Conservation (phyloP, 2,888 invertebrate species). For the Notodromas monacha region DNA sequence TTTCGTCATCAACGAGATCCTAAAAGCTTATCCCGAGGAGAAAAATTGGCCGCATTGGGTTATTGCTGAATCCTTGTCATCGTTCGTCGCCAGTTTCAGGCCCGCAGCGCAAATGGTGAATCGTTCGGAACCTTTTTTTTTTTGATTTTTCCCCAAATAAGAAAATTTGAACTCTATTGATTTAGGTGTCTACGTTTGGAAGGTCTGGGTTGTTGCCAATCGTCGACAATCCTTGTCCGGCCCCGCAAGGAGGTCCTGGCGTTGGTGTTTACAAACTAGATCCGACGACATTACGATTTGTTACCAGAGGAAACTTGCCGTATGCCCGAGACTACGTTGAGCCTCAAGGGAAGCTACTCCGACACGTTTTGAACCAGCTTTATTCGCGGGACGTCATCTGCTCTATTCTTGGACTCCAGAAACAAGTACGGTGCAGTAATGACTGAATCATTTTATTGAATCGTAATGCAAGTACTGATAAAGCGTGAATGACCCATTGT, state of each 20-base stretch:
- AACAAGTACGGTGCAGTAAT: constrained; percentile 45
- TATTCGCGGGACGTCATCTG: constrained; percentile 88
- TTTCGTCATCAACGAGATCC: constrained; percentile 75
- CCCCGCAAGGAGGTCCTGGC: constrained; percentile 9
- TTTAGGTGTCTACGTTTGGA: constrained; percentile 61
- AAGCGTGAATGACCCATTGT: no score
- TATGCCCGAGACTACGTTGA: constrained; percentile 56
- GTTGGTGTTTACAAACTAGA: constrained; percentile 74
- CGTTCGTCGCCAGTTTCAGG: constrained; percentile 64
- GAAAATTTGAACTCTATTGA: no score
- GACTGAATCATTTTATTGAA: no score
- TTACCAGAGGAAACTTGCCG: constrained; percentile 41
- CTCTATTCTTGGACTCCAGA: constrained; percentile 67
- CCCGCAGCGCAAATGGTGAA: constrained; percentile 84
- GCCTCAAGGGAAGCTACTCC: constrained; percentile 51
- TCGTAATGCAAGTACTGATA: no score
- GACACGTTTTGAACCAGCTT: constrained; percentile 71
- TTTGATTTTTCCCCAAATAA: no score
- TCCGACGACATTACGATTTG: constrained; percentile 36
- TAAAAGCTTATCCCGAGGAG: constrained; percentile 48
- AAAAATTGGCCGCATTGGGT: constrained; percentile 71
- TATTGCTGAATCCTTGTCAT: constrained; percentile 12
- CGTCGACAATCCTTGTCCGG: constrained; percentile 47
- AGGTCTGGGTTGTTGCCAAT: constrained; percentile 69
- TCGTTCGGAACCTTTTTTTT: no score